Evolutionary conservation across 2,113 vertebrate genomes (phyloP), one percentile per base, ranked within the genome.

Genomic region (Zingel zingel): DNA sequence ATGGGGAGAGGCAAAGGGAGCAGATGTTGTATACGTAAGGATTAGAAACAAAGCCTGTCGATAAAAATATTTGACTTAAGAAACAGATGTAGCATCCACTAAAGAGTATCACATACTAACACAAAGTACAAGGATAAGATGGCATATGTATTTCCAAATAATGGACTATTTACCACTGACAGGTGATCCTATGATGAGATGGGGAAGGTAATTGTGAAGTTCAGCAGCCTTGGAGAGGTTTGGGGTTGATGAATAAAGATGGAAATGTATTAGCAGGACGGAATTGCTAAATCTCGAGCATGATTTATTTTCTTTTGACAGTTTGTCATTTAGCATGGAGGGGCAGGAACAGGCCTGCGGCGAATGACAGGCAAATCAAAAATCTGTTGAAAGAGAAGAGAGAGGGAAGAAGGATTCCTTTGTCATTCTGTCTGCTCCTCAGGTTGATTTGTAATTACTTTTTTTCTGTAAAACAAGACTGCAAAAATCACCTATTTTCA

Each of bases 281-380:
- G 4, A 13, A 47, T 5, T 62, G 25, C 64, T 51, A 51, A 43
- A 21, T 48, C 58, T 61, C 5, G 4, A 51, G 45, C 5, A 9
- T 53, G n/a, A 43, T 79, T 80, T 75, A 3, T 58, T 30, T 30
- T 36, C 25, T 30, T 51, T 21, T 72, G 73, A 81, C 67, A 69
- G 21, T 0, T 48, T n/a, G 21, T 47, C 47, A 57, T 59, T 61
- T 71, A 58, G 43, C 33, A 48, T 3, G 3, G 36, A 57, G 53
- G 45, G 56, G 70, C 59, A 39, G 77, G 50, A 74, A 69, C 50
- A 80, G 36, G 64, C 65, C 79, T 13, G 66, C 14, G 15, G 81
- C 69, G 3, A 56, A 53, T n/a, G 13, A 66, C 57, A 21, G 27
- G n/a, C 21, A 27, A 53, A 75, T 83, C 5, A 62, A n/a, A 56